Conservation (phyloP, 2,797 vertebrate species). For the Sebastes taczanowskii region DNA sequence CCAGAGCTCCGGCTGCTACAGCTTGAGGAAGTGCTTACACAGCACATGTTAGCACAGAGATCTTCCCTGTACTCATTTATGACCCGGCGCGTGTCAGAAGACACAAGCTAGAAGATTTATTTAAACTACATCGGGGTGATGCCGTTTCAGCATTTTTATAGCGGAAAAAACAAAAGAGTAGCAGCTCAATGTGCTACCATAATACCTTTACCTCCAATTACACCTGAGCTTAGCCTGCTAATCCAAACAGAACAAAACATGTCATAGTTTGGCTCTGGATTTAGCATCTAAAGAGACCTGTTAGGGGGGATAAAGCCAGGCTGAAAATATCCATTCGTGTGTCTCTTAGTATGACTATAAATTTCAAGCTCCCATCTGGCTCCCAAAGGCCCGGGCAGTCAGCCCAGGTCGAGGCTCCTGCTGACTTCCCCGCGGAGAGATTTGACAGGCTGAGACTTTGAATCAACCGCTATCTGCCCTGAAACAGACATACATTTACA, state of each 20-base stretch:
- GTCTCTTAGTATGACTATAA: constrained; percentile 18
- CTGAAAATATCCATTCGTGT: neutral
- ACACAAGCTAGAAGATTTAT: constrained; percentile 40
- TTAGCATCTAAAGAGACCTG: neutral
- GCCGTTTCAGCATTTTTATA: constrained; percentile 24
- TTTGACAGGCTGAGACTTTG: constrained; percentile 42
- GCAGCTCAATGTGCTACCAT: neutral
- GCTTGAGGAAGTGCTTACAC: constrained; percentile 52
- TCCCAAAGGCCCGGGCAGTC: constrained; percentile 13
- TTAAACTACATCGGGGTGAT: neutral
- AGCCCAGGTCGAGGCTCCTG: constrained; percentile 31
- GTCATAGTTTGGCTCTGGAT: neutral
- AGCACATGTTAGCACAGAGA: constrained; percentile 27
- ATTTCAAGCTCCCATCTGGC: constrained; percentile 17
- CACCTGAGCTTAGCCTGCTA: neutral
- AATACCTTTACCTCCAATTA: constrained; percentile 24
- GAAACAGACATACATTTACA: constrained; percentile 32
- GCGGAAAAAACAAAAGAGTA: neutral
- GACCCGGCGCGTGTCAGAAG: constrained; percentile 28
- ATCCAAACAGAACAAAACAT: constrained; percentile 5
- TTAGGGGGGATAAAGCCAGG: neutral
- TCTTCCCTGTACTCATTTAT: constrained; percentile 23
- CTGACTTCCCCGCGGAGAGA: constrained; percentile 39
- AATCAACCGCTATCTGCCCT: constrained; percentile 48
- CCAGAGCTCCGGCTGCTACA: constrained; percentile 24